These are phyloP conservation scores for Falcunculus frontatus DNA, from an alignment of 2,113 vertebrate species.

Conservation along the genomic window DNA sequence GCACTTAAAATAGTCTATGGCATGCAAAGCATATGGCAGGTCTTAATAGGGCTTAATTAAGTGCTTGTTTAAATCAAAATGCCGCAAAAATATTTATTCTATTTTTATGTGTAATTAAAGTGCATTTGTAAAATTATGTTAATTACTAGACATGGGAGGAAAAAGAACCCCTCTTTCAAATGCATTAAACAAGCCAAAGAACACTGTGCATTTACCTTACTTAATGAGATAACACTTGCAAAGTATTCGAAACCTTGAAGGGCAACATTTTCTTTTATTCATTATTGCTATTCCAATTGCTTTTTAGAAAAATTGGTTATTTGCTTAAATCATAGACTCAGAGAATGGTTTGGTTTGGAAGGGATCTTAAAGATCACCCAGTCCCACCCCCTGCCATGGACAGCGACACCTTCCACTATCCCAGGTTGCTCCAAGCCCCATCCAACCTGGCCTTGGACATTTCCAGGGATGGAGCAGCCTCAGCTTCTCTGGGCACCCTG, in stretches of 20 bases:
- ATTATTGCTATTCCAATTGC: background rate
- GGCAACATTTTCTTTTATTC: background rate
- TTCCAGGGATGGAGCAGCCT: background rate
- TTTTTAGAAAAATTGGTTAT: background rate
- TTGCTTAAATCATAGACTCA: background rate
- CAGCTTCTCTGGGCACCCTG: background rate
- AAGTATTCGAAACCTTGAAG: background rate
- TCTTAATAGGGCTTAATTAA: conserved; percentile 52
- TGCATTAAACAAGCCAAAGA: background rate
- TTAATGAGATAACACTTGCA: background rate
- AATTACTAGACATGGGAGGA: background rate
- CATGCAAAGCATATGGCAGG: conserved; percentile 32
- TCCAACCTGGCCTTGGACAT: background rate
- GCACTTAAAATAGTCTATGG: background rate
- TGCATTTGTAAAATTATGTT: conserved; percentile 10
- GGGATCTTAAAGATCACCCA: background rate
- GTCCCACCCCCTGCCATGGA: background rate
- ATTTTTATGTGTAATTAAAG: conserved; percentile 45
- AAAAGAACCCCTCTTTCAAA: background rate
- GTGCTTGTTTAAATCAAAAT: conserved; percentile 47
- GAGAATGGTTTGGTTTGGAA: background rate
- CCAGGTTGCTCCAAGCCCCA: accelerated
- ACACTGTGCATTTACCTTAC: background rate
- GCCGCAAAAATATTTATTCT: conserved; percentile 52
- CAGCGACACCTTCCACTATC: background rate